These are phyloP conservation scores for Pyralis farinalis DNA, from an alignment of 2,888 invertebrate genomes.

Conservation along the genomic window DNA sequence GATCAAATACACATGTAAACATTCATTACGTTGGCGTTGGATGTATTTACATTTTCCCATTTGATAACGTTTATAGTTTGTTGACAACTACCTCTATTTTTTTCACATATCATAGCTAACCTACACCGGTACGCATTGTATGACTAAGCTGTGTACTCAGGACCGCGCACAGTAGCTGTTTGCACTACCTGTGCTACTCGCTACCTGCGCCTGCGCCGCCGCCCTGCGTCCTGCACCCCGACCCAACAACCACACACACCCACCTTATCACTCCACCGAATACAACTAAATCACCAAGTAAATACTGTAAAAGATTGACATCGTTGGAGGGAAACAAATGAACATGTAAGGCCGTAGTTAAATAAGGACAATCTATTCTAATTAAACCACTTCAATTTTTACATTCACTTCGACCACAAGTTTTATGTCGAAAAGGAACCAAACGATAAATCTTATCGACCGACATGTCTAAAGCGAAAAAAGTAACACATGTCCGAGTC, in stretches of 20 bases:
- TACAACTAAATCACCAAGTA: slow-evolving; percentile 58
- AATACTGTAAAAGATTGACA: slow-evolving; percentile 30
- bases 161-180: slow-evolving; percentile 67
- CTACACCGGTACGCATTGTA: slow-evolving; percentile 36
- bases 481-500: slow-evolving; percentile 76
- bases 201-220: slow-evolving; percentile 41
- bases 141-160: slow-evolving; percentile 67
- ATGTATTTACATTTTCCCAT: background rate
- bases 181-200: slow-evolving; percentile 77
- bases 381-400: slow-evolving; percentile 46
- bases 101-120: slow-evolving; percentile 26
- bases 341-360: slow-evolving; percentile 7
- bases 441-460: slow-evolving; percentile 68
- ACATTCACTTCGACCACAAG: slow-evolving; percentile 57
- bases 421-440: slow-evolving; percentile 58
- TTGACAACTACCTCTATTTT: slow-evolving; percentile 3
- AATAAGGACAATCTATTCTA: slow-evolving; percentile 29
- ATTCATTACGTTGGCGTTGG: too few relatives aligned
- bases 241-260: slow-evolving; percentile 35
- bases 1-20: background rate
- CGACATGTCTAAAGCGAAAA: slow-evolving; percentile 75
- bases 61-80: background rate
- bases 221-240: slow-evolving; percentile 13
- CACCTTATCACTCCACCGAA: slow-evolving; percentile 67
- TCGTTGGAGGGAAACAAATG: slow-evolving; percentile 19